These are phyloP conservation scores for Melanotaenia trifasciata DNA, from an alignment of 2,797 vertebrate species.

Conservation along the genomic window DNA sequence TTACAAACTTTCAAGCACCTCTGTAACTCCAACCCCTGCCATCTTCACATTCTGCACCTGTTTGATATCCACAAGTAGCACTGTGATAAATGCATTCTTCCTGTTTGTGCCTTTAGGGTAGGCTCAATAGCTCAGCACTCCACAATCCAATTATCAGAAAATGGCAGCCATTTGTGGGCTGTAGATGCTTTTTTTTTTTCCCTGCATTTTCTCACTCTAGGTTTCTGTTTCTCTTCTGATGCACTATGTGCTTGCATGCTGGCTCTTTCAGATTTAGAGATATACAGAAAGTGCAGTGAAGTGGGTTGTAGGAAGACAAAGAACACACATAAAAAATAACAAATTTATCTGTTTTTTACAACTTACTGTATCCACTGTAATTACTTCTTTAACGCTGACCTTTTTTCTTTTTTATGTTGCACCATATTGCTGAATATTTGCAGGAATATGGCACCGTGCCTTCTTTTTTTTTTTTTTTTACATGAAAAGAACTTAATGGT, in stretches of 20 bases:
- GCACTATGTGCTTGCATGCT: conserved; percentile 20
- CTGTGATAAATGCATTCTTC: conserved; percentile 43
- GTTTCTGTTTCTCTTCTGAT: conserved; percentile 26
- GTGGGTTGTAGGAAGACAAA: neutral
- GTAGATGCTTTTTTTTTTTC: conserved; percentile 34
- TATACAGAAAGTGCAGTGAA: conserved; percentile 12
- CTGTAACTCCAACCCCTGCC: neutral
- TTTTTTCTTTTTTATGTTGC: neutral
- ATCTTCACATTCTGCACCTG: conserved; percentile 24
- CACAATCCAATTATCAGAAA: conserved; percentile 69
- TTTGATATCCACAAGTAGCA: conserved; percentile 23
- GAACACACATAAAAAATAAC: neutral
- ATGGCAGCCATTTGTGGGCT: conserved; percentile 68
- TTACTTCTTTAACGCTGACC: neutral
- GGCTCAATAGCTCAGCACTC: conserved; percentile 38
- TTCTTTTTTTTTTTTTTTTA: conserved; percentile 10
- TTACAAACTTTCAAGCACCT: neutral
- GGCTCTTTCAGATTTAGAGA: conserved; percentile 22
- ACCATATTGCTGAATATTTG: neutral
- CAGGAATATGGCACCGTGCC: conserved; percentile 2
- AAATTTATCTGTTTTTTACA: neutral
- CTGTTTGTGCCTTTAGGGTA: conserved; percentile 42
- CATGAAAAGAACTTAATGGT: conserved; percentile 18
- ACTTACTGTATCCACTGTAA: neutral
- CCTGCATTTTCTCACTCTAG: conserved; percentile 25